Evolutionary conservation across 1,140 invertebrate genomes (phyloP).

Genomic region (Danaus melanippus): DNA sequence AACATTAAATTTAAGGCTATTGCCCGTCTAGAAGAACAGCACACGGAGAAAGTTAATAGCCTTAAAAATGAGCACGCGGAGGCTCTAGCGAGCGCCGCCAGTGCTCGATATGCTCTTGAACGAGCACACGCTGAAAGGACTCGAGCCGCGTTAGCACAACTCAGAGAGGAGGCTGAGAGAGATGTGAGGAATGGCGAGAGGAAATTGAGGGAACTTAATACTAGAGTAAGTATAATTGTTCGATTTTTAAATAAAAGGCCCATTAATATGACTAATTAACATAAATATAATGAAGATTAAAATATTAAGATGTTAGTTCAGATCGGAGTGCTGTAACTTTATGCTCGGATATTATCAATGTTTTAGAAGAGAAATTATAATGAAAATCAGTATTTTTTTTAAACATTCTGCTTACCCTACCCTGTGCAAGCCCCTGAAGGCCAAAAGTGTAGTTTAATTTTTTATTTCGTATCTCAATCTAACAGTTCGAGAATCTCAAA

Average conservation of each 20-base stretch:
- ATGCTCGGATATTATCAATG: too few relatives aligned
- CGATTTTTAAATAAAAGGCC: neutral
- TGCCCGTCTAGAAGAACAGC: constrained; percentile 37
- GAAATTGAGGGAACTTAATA: constrained; percentile 46
- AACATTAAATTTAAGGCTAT: constrained; percentile 28
- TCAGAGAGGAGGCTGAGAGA: constrained; percentile 40
- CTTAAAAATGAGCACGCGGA: constrained; percentile 37
- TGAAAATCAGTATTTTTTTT: neutral
- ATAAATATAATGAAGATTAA: too few relatives aligned
- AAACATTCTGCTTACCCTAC: too few relatives aligned
- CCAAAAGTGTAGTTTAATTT: neutral
- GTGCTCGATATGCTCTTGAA: constrained; percentile 34
- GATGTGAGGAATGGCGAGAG: constrained; percentile 46
- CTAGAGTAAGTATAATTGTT: constrained; percentile 32
- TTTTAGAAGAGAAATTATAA: too few relatives aligned
- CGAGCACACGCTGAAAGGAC: constrained; percentile 44
- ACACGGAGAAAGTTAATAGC: constrained; percentile 30
- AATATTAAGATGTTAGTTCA: too few relatives aligned
- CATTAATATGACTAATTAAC: neutral
- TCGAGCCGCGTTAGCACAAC: constrained; percentile 38
- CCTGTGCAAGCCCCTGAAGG: too few relatives aligned
- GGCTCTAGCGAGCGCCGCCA: constrained; percentile 25
- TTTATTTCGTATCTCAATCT: neutral
- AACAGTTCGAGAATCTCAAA: constrained; percentile 63
- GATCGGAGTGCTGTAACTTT: too few relatives aligned